Conservation (phyloP, 2,888 invertebrate genomes). For the Acleris cristana region DNA sequence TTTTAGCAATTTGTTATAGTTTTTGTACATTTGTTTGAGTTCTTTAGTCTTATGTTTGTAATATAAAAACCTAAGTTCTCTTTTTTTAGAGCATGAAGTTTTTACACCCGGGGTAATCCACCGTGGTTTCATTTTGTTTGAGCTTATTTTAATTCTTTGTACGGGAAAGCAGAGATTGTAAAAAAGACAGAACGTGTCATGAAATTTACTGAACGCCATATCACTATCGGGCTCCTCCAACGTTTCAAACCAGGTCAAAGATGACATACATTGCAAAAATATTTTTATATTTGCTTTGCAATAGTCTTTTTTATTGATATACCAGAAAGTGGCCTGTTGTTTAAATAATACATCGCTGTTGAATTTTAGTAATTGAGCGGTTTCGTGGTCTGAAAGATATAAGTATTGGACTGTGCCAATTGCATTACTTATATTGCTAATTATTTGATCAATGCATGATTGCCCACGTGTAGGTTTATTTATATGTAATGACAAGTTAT, state of each 20-base stretch:
- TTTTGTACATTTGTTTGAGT: not conserved
- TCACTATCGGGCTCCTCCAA: not conserved
- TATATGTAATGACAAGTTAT: not conserved
- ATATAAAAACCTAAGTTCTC: slow-evolving; percentile 1
- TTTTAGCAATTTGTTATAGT: not conserved
- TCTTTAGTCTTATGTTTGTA: slow-evolving; percentile 3
- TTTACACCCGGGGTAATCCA: slow-evolving; percentile 1
- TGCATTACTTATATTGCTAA: slow-evolving; percentile 3
- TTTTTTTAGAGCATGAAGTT: not conserved
- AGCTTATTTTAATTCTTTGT: not conserved
- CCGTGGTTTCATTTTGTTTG: not conserved
- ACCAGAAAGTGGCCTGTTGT: not conserved
- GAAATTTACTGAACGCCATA: not conserved
- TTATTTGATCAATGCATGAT: slow-evolving; percentile 6
- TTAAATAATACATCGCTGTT: not conserved
- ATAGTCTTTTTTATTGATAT: not conserved
- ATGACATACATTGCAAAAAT: not conserved
- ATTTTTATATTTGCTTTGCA: not conserved
- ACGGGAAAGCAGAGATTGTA: slow-evolving; percentile 5
- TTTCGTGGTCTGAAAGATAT: slow-evolving; percentile 3
- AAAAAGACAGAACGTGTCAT: slow-evolving; percentile 8
- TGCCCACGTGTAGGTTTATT: not conserved
- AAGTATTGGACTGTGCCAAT: not conserved
- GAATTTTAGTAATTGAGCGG: slow-evolving; percentile 1
- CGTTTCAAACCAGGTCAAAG: slow-evolving; percentile 5